phyloP scores from a whole-genome alignment of 2,113 vertebrate genomes.

The Lipophrys pholis region DNA sequence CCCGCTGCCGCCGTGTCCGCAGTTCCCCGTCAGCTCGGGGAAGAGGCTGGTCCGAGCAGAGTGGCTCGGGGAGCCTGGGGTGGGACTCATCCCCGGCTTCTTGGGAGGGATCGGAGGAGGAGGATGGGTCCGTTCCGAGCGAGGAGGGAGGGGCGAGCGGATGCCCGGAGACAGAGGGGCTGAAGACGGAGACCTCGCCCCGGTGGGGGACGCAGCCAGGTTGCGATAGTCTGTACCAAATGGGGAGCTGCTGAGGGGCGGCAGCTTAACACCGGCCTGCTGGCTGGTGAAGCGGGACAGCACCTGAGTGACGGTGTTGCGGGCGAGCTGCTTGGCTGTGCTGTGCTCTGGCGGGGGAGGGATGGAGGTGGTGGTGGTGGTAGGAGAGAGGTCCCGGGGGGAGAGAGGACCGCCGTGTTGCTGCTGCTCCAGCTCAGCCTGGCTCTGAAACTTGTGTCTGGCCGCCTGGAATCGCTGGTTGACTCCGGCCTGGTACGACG shows the following conservation, averaged over 20 bases:
- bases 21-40: conserved; percentile 86
- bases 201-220: conserved; percentile 80
- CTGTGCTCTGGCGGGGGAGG: conserved; percentile 86
- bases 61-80: conserved; percentile 85
- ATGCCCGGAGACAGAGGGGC: conserved; percentile 92
- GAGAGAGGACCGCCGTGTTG: conserved; percentile 77
- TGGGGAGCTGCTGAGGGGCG: conserved; percentile 91
- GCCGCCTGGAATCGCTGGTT: conserved; percentile 97
- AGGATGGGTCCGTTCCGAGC: conserved; percentile 89
- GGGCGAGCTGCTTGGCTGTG: conserved; percentile 93
- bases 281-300: conserved; percentile 96
- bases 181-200: conserved; percentile 83
- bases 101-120: conserved; percentile 93
- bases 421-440: conserved; percentile 90
- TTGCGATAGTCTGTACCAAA: conserved; percentile 97
- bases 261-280: conserved; percentile 86
- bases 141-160: conserved; percentile 91
- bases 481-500: conserved; percentile 94
- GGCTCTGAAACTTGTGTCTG: conserved; percentile 95
- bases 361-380: conserved; percentile 84
- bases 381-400: conserved; percentile 92
- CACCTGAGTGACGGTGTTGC: conserved; percentile 98
- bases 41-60: conserved; percentile 81
- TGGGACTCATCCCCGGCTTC: conserved; percentile 90
- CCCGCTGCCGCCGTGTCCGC: conserved; percentile 81